Conservation (phyloP, 2,888 invertebrate genomes). For the Hololepta plana region DNA sequence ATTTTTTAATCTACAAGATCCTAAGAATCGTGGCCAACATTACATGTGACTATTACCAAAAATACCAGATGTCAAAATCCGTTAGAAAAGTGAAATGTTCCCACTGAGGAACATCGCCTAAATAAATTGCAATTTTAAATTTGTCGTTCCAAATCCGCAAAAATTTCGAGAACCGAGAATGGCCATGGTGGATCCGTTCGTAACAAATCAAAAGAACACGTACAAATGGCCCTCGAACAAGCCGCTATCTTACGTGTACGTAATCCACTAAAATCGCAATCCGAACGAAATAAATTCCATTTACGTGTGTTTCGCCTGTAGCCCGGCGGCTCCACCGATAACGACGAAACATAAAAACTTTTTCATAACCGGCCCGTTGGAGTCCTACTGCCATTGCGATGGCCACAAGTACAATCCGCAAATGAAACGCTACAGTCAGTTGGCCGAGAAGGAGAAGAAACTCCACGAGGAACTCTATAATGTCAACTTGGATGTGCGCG, state of each 20-base stretch:
- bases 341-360: slow-evolving; percentile 29
- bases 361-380: slow-evolving; percentile 33
- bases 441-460: slow-evolving; percentile 39
- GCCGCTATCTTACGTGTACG: slow-evolving; percentile 35
- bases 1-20: no score
- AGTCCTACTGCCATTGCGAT: slow-evolving; percentile 46
- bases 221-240: slow-evolving; percentile 42
- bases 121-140: no score
- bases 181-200: slow-evolving; percentile 24
- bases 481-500: slow-evolving; percentile 13
- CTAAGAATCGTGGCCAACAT: no score
- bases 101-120: no score
- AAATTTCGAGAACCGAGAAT: neutral
- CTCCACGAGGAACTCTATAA: slow-evolving; percentile 30
- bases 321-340: slow-evolving; percentile 40
- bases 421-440: slow-evolving; percentile 39
- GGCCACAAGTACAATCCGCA: slow-evolving; percentile 39
- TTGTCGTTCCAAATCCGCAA: slow-evolving; percentile 1
- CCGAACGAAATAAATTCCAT: slow-evolving; percentile 2
- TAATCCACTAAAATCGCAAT: no score
- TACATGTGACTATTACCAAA: no score
- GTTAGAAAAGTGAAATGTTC: no score
- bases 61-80: no score
- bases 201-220: slow-evolving; percentile 30
- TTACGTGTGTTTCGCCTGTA: slow-evolving; percentile 12